Evolutionary conservation across 2,113 vertebrate genomes (phyloP).

Genomic region (Siniperca knerii): DNA sequence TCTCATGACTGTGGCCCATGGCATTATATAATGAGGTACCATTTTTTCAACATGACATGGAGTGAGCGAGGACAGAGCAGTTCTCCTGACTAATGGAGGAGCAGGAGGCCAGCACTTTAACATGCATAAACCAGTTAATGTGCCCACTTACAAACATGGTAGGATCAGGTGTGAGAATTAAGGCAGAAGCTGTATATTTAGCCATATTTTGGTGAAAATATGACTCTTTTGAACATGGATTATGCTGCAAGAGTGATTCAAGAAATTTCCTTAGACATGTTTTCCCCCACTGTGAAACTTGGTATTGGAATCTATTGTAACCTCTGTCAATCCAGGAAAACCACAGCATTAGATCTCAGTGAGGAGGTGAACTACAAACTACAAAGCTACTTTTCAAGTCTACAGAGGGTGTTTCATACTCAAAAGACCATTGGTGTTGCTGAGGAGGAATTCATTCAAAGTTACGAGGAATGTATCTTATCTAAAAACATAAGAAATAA

Average conservation of each 20-base stretch:
- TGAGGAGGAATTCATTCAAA: slow-evolving; percentile 41
- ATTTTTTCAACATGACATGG: background rate
- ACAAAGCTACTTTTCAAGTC: slow-evolving; percentile 10
- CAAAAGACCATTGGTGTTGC: slow-evolving; percentile 13
- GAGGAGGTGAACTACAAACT: slow-evolving; percentile 5
- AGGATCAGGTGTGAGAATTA: background rate
- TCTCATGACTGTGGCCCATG: too few relatives aligned
- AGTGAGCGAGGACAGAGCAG: too few relatives aligned
- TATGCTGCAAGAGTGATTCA: background rate
- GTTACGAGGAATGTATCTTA: slow-evolving; percentile 1
- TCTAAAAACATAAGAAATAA: slow-evolving; percentile 17
- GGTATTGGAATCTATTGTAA: background rate
- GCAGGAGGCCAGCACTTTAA: background rate
- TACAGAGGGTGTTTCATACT: slow-evolving; percentile 17
- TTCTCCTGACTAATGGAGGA: background rate
- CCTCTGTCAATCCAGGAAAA: background rate
- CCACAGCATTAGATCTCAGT: background rate
- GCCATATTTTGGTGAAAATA: background rate
- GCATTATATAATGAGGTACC: background rate
- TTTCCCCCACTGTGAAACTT: slow-evolving; percentile 20
- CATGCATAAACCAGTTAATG: background rate
- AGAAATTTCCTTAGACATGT: background rate
- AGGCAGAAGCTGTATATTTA: background rate
- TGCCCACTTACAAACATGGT: background rate
- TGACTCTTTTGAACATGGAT: background rate